phyloP scores from a whole-genome alignment of 2,888 invertebrate genomes.

The Drepana falcataria region DNA sequence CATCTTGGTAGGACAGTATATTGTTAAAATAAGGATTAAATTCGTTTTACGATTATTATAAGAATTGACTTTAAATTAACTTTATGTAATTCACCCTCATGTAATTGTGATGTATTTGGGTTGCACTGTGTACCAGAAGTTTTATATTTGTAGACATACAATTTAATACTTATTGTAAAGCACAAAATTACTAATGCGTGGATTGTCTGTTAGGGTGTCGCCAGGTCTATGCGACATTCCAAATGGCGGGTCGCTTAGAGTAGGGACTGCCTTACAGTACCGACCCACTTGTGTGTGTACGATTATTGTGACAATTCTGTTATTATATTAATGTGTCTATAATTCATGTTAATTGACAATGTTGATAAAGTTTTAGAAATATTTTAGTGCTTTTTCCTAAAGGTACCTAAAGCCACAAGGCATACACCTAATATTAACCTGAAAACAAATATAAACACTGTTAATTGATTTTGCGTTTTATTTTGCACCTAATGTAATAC shows the following conservation, averaged over 20 bases:
- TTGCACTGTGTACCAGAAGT: conserved; percentile 46
- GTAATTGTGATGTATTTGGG: conserved; percentile 30
- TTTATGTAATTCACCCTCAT: conserved; percentile 6
- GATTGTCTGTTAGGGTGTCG: background rate
- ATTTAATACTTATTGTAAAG: conserved; percentile 53
- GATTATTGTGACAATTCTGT: conserved; percentile 51
- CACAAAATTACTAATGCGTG: conserved; percentile 49
- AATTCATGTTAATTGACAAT: conserved; percentile 55
- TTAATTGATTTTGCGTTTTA: conserved; percentile 59
- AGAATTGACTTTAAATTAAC: background rate
- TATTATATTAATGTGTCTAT: conserved; percentile 45
- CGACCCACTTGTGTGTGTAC: conserved; percentile 28
- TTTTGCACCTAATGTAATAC: conserved; percentile 15
- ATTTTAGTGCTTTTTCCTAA: conserved; percentile 66
- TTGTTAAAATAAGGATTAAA: background rate
- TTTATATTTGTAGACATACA: conserved; percentile 55
- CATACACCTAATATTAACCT: conserved; percentile 74
- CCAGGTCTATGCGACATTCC: too few relatives aligned
- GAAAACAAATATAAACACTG: conserved; percentile 77
- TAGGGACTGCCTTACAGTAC: conserved; percentile 5
- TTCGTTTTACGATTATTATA: conserved; percentile 1
- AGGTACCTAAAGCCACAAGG: conserved; percentile 68
- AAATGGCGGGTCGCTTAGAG: conserved; percentile 10
- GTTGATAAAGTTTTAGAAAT: conserved; percentile 66
- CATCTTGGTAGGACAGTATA: conserved; percentile 1